Evolutionary conservation across 1,140 invertebrate genomes (phyloP).

Genomic region (Papilio dardanus): DNA sequence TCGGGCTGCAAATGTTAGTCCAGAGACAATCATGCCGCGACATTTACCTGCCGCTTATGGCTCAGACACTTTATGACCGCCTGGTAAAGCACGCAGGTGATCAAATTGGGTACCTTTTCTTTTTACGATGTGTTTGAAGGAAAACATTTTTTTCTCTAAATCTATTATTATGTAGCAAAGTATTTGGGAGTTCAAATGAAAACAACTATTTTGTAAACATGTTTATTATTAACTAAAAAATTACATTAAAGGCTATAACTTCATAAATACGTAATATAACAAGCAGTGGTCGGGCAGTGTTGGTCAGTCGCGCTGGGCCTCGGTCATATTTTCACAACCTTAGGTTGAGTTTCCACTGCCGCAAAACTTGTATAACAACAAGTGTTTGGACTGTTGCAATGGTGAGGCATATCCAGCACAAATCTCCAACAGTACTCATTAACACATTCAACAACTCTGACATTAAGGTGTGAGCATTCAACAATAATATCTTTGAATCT

Average conservation of each 20-base stretch:
- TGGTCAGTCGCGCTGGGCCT: slow-evolving; percentile 38
- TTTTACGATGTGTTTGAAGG: not conserved
- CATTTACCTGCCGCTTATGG: slow-evolving; percentile 55
- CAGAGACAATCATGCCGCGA: slow-evolving; percentile 58
- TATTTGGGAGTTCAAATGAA: slow-evolving; percentile 27
- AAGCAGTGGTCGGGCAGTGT: slow-evolving; percentile 43
- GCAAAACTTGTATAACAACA: not conserved
- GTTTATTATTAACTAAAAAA: slow-evolving; percentile 77
- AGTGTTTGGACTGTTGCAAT: not conserved
- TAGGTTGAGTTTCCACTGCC: not conserved
- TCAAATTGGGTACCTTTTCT: slow-evolving; percentile 7
- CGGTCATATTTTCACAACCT: not conserved
- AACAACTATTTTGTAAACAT: slow-evolving; percentile 67
- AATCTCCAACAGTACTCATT: not conserved
- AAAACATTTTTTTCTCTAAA: slow-evolving; percentile 11
- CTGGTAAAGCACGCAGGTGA: slow-evolving; percentile 20
- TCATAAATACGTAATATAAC: slow-evolving; percentile 70
- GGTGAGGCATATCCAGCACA: not conserved
- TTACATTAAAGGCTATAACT: slow-evolving; percentile 75
- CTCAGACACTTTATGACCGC: slow-evolving; percentile 46
- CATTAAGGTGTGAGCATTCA: not conserved
- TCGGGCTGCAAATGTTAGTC: slow-evolving; percentile 62
- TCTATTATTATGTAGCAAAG: not conserved
- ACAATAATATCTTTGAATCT: not conserved
- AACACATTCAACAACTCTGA: slow-evolving; percentile 9